Percentiles rank a stretch among this genome's conserved stretches.
Evolutionary conservation across 2,113 vertebrate genomes (phyloP).

Genomic region (Brachionichthys hirsutus): DNA sequence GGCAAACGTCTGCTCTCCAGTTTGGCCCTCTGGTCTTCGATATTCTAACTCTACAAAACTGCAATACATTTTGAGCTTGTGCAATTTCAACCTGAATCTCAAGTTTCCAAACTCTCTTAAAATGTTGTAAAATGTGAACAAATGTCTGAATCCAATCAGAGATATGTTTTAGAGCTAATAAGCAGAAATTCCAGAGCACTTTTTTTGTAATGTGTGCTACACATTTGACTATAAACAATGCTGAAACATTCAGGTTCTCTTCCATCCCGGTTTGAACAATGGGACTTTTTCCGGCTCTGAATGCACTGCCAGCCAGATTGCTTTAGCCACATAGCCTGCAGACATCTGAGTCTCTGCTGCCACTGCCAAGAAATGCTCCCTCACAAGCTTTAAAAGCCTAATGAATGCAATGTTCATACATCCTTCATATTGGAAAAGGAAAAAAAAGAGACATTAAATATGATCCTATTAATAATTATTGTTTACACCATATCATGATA

Average conservation of each 20-base stretch:
- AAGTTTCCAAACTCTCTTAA: slow-evolving; percentile 23
- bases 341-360: slow-evolving; percentile 70
- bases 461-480: slow-evolving; percentile 75
- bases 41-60: slow-evolving; percentile 53
- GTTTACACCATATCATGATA: slow-evolving; percentile 73
- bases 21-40: slow-evolving; percentile 46
- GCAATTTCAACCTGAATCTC: slow-evolving; percentile 44
- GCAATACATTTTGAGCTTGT: slow-evolving; percentile 43
- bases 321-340: slow-evolving; percentile 76
- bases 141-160: slow-evolving; percentile 34
- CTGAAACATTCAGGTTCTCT: slow-evolving; percentile 68
- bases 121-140: slow-evolving; percentile 24
- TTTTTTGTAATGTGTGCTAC: slow-evolving; percentile 49
- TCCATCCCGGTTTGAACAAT: slow-evolving; percentile 73
- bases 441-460: slow-evolving; percentile 69
- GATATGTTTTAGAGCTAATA: slow-evolving; percentile 67
- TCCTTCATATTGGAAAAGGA: slow-evolving; percentile 79
- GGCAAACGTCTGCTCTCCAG: slow-evolving; percentile 43
- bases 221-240: slow-evolving; percentile 69
- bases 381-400: slow-evolving; percentile 71
- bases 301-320: slow-evolving; percentile 74
- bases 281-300: slow-evolving; percentile 71
- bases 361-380: slow-evolving; percentile 70
- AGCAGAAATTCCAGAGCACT: slow-evolving; percentile 48
- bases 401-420: slow-evolving; percentile 72